Evolutionary conservation across 2,113 vertebrate genomes (phyloP).

Genomic region (Triplophysa rosa): DNA sequence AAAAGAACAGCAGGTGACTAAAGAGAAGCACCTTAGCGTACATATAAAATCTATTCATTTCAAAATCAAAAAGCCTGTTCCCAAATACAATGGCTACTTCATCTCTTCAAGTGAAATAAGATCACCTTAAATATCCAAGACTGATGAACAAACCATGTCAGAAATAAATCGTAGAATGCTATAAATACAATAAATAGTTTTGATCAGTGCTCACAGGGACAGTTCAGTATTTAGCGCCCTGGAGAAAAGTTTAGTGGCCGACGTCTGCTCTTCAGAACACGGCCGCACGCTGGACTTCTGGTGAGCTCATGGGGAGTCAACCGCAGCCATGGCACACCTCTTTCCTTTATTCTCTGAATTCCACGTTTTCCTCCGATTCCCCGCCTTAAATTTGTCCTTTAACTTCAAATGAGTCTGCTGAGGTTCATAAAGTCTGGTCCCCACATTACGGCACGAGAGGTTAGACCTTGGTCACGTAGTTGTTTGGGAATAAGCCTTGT

Average conservation of each 20-base stretch:
- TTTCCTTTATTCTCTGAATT: slow-evolving; percentile 46
- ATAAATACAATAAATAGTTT: slow-evolving; percentile 99
- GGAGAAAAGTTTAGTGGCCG: slow-evolving; percentile 53
- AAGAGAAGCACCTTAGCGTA: slow-evolving; percentile 53
- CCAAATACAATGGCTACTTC: slow-evolving; percentile 63
- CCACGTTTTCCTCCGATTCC: slow-evolving; percentile 28
- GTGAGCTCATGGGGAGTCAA: not conserved
- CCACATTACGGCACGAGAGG: slow-evolving; percentile 42
- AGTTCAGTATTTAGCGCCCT: slow-evolving; percentile 55
- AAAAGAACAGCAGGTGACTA: slow-evolving; percentile 53
- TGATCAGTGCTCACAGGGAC: slow-evolving; percentile 73
- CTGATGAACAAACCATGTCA: slow-evolving; percentile 61
- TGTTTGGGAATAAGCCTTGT: slow-evolving; percentile 97
- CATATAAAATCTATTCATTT: slow-evolving; percentile 58
- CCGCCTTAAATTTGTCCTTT: slow-evolving; percentile 9
- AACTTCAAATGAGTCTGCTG: slow-evolving; percentile 37
- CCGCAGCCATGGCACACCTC: not conserved
- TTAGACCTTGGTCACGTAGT: slow-evolving; percentile 94
- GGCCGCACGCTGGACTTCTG: slow-evolving; percentile 50
- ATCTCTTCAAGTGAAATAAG: slow-evolving; percentile 60
- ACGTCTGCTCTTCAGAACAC: slow-evolving; percentile 41
- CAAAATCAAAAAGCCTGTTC: slow-evolving; percentile 59
- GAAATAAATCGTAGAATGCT: slow-evolving; percentile 70
- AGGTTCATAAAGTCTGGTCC: slow-evolving; percentile 38
- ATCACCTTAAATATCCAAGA: slow-evolving; percentile 63